These are phyloP conservation scores for Paracyclopina nana DNA, from an alignment of 1,140 invertebrate genomes.

Conservation along the genomic window DNA sequence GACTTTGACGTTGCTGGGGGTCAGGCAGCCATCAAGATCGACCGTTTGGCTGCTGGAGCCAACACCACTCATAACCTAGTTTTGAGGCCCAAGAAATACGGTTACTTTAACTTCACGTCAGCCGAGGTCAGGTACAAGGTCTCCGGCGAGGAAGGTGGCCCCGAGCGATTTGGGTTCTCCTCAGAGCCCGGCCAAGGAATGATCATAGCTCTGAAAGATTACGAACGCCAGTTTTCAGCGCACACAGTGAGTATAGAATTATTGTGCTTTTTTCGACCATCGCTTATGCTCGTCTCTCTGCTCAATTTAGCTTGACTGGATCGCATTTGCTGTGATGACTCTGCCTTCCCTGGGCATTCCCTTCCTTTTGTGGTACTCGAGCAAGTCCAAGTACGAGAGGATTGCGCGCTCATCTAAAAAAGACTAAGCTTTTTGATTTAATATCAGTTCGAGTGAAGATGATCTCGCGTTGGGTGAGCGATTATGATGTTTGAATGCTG, in stretches of 20 bases:
- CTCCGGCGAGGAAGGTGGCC: slow-evolving; percentile 23
- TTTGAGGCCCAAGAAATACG: slow-evolving; percentile 64
- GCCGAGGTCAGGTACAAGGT: slow-evolving; percentile 67
- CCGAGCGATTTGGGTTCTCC: slow-evolving; percentile 53
- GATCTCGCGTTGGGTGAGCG: too few species aligned
- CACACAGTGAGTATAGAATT: slow-evolving; percentile 48
- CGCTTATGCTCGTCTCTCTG: not conserved
- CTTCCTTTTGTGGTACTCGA: slow-evolving; percentile 77
- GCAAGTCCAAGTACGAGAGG: slow-evolving; percentile 83
- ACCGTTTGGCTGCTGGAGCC: slow-evolving; percentile 67
- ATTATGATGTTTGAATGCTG: too few species aligned
- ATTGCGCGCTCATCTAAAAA: slow-evolving; percentile 25
- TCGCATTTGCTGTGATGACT: slow-evolving; percentile 87
- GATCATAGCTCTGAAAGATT: slow-evolving; percentile 86
- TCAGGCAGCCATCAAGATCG: slow-evolving; percentile 55
- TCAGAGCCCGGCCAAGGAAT: slow-evolving; percentile 90
- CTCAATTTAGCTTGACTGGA: slow-evolving; percentile 78
- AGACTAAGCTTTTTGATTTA: slow-evolving; percentile 6
- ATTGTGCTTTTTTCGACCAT: not conserved
- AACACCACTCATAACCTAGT: slow-evolving; percentile 89
- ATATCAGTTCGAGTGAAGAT: too few species aligned
- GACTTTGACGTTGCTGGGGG: slow-evolving; percentile 70
- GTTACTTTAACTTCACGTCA: slow-evolving; percentile 91
- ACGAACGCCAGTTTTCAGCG: slow-evolving; percentile 91
- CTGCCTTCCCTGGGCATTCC: slow-evolving; percentile 83